These are phyloP conservation scores for Benitochromis conjunctus DNA, from an alignment of 2,113 vertebrate genomes.

Conservation along the genomic window DNA sequence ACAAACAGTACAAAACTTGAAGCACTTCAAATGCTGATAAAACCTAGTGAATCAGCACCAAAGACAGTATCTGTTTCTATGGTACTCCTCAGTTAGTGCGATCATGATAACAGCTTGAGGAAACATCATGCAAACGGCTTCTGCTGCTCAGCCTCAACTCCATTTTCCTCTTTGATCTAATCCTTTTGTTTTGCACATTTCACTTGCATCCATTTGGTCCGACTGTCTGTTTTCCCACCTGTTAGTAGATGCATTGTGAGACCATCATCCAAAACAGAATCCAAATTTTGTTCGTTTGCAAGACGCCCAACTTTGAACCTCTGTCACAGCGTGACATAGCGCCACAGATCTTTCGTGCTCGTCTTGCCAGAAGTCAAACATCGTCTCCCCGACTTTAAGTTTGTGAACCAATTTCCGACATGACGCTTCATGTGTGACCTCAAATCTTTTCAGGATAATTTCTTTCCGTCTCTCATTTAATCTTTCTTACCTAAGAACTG, in stretches of 20 bases:
- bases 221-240: not conserved
- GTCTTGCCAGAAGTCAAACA: not conserved
- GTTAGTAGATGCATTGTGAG: not conserved
- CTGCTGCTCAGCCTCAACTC: not conserved
- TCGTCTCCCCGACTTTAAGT: not conserved
- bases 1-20: not conserved
- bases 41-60: not conserved
- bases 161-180: not conserved
- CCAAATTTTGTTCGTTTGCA: not conserved
- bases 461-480: not conserved
- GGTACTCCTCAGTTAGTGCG: not conserved
- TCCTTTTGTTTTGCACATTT: not conserved
- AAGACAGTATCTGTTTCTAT: not conserved
- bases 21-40: not conserved
- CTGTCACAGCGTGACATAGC: not conserved
- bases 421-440: not conserved
- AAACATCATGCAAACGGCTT: not conserved
- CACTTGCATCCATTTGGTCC: not conserved
- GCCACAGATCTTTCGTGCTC: not conserved
- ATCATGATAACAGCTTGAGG: not conserved
- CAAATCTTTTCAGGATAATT: not conserved
- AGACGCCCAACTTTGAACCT: not conserved
- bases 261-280: not conserved
- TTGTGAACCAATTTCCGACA: fast-evolving
- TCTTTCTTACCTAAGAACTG: not conserved